Base-by-base conservation (phyloP, 2,797 vertebrate species). In the Sphaeramia orbicularis region DNA sequence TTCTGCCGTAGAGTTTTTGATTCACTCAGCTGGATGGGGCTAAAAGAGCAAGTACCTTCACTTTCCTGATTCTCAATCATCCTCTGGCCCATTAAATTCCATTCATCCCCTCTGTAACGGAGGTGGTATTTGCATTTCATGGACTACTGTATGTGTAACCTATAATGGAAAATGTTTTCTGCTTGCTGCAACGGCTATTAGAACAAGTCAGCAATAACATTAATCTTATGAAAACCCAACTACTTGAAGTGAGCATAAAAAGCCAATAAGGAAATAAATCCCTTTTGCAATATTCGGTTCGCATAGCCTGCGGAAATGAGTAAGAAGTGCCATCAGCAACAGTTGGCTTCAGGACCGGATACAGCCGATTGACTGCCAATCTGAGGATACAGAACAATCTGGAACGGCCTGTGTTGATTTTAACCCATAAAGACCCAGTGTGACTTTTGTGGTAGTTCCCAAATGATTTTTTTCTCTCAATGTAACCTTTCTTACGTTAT, bases 1-100 rank as follows among this genome's bases (percentile, higher is more conserved):
- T 83, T 88, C 68, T 83, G 84, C 82, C 74, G 65, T 75, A 44
- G 80, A 86, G 83, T 87, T 84, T 85, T 78, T 63, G 64, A 83
- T 64, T 81, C 64, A 78, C 77, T 86, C 71, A 76, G 71, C 57
- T 71, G 65, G 71, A 78, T 76, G 70, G 54, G 55, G 74, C 65
- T 72, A 65, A 83, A 71, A 73, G 65, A 86, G 60, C 68, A 73
- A 52, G 58, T 60, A 55, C 30, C 61, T 68, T 62, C 53, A 57
- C 65, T 82, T 76, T 61, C 16, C 58, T 71, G 60, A 64, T 44
- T 73, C 59, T 67, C 66, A 60, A 48, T 71, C 63, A 51, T 52
- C 51, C 62, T 50, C 7, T 1, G 4, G 54, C 37, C 49, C 63
- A 44, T 78, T 85, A 72, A 65, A 72, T 64, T 58, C n/a, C 52